phyloP scores from a whole-genome alignment of 2,888 invertebrate species.

The Linnaemya tessellans region DNA sequence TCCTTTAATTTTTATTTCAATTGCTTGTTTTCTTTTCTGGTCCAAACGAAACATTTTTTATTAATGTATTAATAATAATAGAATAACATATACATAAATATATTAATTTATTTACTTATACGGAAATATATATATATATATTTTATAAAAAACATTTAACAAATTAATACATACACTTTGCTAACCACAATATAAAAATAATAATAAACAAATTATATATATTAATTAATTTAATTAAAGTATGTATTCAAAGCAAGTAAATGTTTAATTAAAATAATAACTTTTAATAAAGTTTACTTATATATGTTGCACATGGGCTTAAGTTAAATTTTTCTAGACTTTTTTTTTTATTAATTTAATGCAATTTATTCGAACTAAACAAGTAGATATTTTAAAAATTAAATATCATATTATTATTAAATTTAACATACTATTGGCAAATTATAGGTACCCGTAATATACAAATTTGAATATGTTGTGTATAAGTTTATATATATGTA shows the following conservation, averaged over 20 bases:
- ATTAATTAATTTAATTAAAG: conserved; percentile 36
- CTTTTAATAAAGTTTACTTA: neutral
- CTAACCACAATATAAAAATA: conserved; percentile 15
- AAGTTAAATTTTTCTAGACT: conserved; percentile 13
- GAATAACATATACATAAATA: conserved; percentile 48
- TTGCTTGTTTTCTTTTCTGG: neutral
- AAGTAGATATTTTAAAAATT: conserved; percentile 1
- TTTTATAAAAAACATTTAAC: conserved; percentile 52
- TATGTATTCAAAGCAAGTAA: conserved; percentile 21
- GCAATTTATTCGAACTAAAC: conserved; percentile 3
- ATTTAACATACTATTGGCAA: conserved; percentile 54
- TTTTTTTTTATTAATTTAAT: conserved; percentile 8
- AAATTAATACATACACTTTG: conserved; percentile 28
- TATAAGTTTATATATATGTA: neutral
- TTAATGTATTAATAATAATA: conserved; percentile 14
- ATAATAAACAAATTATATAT: conserved; percentile 31
- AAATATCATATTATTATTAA: conserved; percentile 1
- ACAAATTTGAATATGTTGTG: neutral
- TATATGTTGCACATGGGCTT: neutral
- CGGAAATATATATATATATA: conserved; percentile 5
- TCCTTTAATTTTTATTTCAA: neutral
- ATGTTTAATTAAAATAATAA: neutral
- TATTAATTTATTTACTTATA: conserved; percentile 9
- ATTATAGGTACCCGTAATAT: conserved; percentile 40
- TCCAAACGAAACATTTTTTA: conserved; percentile 30